Evolutionary conservation across 2,888 invertebrate species (phyloP), one percentile per base, ranked within the genome.

Genomic region (Synanthedon myopaeformis): DNA sequence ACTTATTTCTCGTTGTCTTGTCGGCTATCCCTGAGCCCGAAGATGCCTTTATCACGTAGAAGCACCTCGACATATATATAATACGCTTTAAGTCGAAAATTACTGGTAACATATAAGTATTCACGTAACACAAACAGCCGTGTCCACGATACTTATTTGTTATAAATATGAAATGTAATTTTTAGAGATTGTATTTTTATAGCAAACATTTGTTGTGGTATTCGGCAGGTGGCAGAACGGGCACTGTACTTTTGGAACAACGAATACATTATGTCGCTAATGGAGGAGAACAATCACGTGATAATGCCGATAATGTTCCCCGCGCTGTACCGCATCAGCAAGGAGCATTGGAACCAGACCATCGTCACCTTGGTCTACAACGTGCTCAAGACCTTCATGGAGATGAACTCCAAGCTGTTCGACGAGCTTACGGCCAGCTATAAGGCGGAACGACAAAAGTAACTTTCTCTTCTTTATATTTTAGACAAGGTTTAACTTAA

Each of bases 251-350:
- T 97, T 89, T 99, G 99, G 99, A 99, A 99, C 92, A 99, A 99
- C 89, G 99, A 99, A 90, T 99, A 99, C 88, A 97, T 99, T 75
- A 94, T 99, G 94, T 97, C 97, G 61, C 89, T 99, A 87, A 98
- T 99, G 90, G 97, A 98, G 82, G 99, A 99, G 82, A 99, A 99
- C 89, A 98, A 97, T 82, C 93, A 95, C 82, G 94, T 96, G 75
- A 98, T 99, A 79, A 95, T 99, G 93, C 99, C 99, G 67, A 98
- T 99, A 70, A 99, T 99, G 98, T 99, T 99, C 90, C 99, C 99
- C 60, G 97, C 99, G 63, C 90, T 99, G 74, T 99, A 99, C 89
- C 96, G 97, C 78, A 98, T 98, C 87, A 97, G 97, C 82, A 99
- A 99, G 91, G 98, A 99, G 85, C 99, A 99, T 89, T 99, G 99